Evolutionary conservation across 2,113 vertebrate species (phyloP).

Genomic region (Lates calcarifer): DNA sequence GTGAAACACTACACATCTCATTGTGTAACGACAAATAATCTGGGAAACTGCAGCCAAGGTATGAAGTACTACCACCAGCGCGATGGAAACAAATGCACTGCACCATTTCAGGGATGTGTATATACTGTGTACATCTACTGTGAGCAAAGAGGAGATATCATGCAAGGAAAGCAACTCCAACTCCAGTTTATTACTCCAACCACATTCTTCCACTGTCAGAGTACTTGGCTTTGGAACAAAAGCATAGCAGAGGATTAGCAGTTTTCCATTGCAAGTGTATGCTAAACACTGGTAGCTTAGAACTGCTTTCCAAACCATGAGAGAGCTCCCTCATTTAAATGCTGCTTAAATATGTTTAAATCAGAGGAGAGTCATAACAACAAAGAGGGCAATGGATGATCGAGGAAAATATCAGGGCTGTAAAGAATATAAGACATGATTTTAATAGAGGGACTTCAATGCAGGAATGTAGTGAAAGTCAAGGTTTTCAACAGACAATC

Average conservation of each 20-base stretch:
- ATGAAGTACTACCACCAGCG: background rate
- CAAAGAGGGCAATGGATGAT: background rate
- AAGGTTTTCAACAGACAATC: too few relatives aligned
- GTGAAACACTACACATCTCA: constrained; percentile 24
- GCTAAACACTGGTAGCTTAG: constrained; percentile 46
- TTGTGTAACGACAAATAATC: constrained; percentile 31
- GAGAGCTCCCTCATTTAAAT: constrained; percentile 33
- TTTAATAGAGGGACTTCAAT: constrained; percentile 4
- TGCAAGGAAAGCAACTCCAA: constrained; percentile 26
- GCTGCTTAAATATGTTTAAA: constrained; percentile 29
- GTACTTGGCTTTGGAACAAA: constrained; percentile 60
- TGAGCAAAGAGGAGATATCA: constrained; percentile 38
- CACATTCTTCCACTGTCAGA: constrained; percentile 57
- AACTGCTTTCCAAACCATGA: constrained; percentile 22
- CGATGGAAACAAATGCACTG: constrained; percentile 31
- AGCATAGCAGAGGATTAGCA: constrained; percentile 55
- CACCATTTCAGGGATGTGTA: constrained; percentile 24
- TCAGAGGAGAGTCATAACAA: background rate
- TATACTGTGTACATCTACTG: constrained; percentile 23
- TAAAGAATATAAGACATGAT: background rate
- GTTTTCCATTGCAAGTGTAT: constrained; percentile 57
- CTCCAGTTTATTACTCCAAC: constrained; percentile 52
- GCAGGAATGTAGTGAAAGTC: too few relatives aligned
- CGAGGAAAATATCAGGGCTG: background rate
- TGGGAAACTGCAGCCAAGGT: constrained; percentile 39